Evolutionary conservation across 2,113 vertebrate species (phyloP), one percentile per base, ranked within the genome.

Genomic region (Telmatochromis sp.): DNA sequence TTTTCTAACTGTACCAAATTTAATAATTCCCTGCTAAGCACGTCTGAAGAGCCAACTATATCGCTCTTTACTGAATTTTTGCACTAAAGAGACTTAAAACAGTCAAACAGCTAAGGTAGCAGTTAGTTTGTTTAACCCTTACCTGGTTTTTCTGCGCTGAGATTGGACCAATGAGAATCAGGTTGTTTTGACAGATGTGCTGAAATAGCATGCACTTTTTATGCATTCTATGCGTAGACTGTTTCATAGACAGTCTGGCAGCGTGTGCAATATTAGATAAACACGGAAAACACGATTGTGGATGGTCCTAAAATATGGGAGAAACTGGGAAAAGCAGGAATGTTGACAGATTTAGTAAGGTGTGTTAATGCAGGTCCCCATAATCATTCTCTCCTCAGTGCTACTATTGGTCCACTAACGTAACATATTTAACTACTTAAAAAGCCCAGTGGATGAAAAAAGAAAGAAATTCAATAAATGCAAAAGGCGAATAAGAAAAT

Each of bases 11-110:
- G 13, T 73, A 47, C 68, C 40, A 17, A 47, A 45, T 73, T 17
- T 13, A 73, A 7, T 23, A 5, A 2, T 17, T 73, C 12, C n/a
- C 7, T 6, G 12, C 37, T 42, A 70, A 40, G n/a, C 3, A 0
- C 1, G 0, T 70, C 37, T 40, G 12, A 40, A 40, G 63, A 23
- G 63, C 5, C 5, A 73, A 9, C 5, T 23, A 6, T 26, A 0
- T 26, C 5, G 1, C 21, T 45, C 21, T 73, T 73, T 45, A 26
- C 13, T 45, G 4, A 26, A 9, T 45, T 45, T 45, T 73, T 0
- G 1, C 21, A 17, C 21, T 11, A 11, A 26, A 45, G 37, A 73
- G n/a, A 70, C n/a, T 21, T 42, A 40, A 70, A 23, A 37, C 0
- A 40, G 40, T 73, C 21, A 45, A 7, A 26, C 68, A 28, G 21